phyloP scores from a whole-genome alignment of 2,113 vertebrate species.

The Tenrec ecaudatus region DNA sequence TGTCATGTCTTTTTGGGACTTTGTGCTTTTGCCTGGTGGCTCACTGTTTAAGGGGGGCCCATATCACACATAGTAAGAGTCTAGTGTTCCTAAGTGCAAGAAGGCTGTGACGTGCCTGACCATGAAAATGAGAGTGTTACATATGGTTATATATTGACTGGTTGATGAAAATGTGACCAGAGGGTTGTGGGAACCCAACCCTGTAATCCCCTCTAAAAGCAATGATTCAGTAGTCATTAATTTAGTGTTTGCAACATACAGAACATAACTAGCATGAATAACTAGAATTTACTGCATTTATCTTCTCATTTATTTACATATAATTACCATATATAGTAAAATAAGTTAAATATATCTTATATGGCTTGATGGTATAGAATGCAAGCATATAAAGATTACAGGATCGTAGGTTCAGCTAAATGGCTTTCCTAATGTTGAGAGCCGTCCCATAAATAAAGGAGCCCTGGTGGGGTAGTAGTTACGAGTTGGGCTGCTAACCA shows the following conservation, averaged over 20 bases:
- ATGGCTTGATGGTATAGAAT: background rate
- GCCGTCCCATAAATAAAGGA: too few species aligned
- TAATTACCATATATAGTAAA: background rate
- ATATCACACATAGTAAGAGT: too few species aligned
- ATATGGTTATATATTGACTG: background rate
- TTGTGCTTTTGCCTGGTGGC: background rate
- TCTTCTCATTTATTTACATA: slow-evolving; percentile 26
- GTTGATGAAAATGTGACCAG: background rate
- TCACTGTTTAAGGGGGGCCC: background rate
- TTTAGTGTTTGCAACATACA: background rate
- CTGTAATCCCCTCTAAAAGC: background rate
- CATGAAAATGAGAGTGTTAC: background rate
- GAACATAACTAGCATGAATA: background rate
- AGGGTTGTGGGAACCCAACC: background rate
- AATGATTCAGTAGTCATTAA: background rate
- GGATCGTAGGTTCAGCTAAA: background rate
- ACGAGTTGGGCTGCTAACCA: too few species aligned
- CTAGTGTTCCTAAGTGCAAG: background rate
- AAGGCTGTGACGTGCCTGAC: background rate
- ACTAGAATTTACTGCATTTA: background rate
- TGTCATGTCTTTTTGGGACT: background rate
- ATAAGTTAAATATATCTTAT: background rate
- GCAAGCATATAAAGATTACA: background rate
- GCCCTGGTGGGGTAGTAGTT: too few species aligned
- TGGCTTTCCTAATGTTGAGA: background rate